Evolutionary conservation across 2,113 vertebrate species (phyloP).

Genomic region (Oostethus manadensis): DNA sequence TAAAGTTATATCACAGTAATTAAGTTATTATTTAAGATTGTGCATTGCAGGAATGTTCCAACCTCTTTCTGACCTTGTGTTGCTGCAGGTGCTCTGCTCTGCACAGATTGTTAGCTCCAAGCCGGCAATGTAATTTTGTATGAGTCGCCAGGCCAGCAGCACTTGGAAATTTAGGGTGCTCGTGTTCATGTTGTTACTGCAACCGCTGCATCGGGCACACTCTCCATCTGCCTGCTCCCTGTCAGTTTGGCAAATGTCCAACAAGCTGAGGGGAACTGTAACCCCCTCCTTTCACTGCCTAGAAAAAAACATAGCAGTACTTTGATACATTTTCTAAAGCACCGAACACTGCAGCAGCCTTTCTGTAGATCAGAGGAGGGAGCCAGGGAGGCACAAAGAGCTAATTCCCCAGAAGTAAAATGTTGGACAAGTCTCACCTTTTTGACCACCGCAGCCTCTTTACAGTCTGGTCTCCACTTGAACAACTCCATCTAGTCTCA

Average conservation of each 20-base stretch:
- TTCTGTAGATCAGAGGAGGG: conserved; percentile 23
- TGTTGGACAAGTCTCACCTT: conserved; percentile 43
- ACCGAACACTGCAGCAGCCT: conserved; percentile 14
- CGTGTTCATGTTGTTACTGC: conserved; percentile 47
- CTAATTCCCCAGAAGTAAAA: conserved; percentile 31
- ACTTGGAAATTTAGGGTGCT: conserved; percentile 40
- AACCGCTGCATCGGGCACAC: conserved; percentile 29
- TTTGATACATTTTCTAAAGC: conserved; percentile 44
- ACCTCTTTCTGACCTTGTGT: conserved; percentile 28
- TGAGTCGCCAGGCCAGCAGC: conserved; percentile 26
- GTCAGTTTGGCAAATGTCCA: conserved; percentile 50
- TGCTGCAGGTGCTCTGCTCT: conserved; percentile 28
- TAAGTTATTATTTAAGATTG: not conserved
- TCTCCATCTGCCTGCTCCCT: conserved; percentile 36
- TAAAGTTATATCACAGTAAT: not conserved
- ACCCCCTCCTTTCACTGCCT: conserved; percentile 28
- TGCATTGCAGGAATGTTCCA: not conserved
- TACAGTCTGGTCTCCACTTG: conserved; percentile 29
- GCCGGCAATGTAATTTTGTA: conserved; percentile 35
- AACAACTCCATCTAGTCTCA: conserved; percentile 37
- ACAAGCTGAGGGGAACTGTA: conserved; percentile 24
- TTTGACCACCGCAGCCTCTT: conserved; percentile 45
- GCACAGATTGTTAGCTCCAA: conserved; percentile 28
- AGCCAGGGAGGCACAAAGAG: conserved; percentile 39
- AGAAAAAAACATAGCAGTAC: conserved; percentile 36